Base-by-base conservation (phyloP, 2,113 vertebrate genomes). In the Caranx ignobilis region DNA sequence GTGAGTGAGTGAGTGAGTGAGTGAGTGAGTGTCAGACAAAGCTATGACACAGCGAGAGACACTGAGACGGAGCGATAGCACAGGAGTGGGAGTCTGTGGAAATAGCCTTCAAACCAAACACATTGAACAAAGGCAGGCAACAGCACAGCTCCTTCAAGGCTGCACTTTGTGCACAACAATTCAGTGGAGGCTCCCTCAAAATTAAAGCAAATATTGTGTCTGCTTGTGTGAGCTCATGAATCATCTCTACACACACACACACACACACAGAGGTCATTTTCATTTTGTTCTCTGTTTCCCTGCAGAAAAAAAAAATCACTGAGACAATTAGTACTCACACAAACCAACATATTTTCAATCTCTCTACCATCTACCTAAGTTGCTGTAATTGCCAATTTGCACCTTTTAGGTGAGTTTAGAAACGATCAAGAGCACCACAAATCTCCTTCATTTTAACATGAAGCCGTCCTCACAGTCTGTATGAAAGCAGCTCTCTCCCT, bases 51-150 rank as follows among this genome's bases (percentile, higher is more conserved):
- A 80, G 84, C 5, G 82, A 84, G 79, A 87, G 75, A 87, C 76
- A 83, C 18, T 54, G 82, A 79, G 80, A 82, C 77, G 32, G 77
- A 76, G 75, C 47, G n/a, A 78, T 69, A 87, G 67, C 68, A 71
- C 61, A 70, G 76, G 62, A 84, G 87, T 86, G 67, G 87, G 76
- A 89, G 88, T 85, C 76, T 78, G 84, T 82, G 75, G 74, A 89
- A 84, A 86, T 71, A 82, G 83, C 89, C 85, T 88, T 90, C 75
- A 88, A 86, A 86, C 77, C 75, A 82, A 86, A 88, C 81, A 84
- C 76, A 5, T 21, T 63, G 48, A 89, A 79, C 81, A 89, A 89
- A 91, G 65, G 71, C 68, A 77, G 62, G 76, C 70, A 75, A 76
- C 74, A 64, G 78, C 47, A 61, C 34, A 43, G 69, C 73, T 80